These are phyloP conservation scores for Lasius fuliginosus DNA, from an alignment of 2,888 invertebrate genomes.

Conservation along the genomic window DNA sequence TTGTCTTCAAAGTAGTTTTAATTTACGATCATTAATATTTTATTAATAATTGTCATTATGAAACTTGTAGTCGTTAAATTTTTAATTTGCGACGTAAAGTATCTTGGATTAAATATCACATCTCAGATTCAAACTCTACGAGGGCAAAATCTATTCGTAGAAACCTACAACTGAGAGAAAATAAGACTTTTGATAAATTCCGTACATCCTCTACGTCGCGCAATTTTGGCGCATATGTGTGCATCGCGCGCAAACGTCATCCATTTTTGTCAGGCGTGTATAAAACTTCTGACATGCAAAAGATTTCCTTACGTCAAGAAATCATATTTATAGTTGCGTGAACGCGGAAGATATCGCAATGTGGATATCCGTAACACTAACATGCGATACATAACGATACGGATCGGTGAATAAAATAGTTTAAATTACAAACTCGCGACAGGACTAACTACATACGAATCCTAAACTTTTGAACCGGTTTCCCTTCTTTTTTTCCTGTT, in stretches of 20 bases:
- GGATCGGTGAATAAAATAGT: neutral
- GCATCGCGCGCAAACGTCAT: slow-evolving; percentile 46
- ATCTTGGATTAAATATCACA: neutral
- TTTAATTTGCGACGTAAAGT: slow-evolving; percentile 23
- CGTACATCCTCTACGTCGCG: slow-evolving; percentile 20
- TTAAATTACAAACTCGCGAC: neutral
- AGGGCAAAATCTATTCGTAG: neutral
- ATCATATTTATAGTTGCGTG: slow-evolving; percentile 41
- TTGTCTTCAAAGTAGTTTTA: neutral
- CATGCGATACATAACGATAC: neutral
- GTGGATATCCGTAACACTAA: neutral
- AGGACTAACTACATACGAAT: neutral
- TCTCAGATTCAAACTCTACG: neutral
- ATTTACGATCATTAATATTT: neutral
- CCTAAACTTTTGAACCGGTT: neutral
- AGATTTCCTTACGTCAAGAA: slow-evolving; percentile 24
- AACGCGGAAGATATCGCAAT: slow-evolving; percentile 9
- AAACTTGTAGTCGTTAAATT: neutral
- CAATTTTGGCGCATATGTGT: slow-evolving; percentile 33
- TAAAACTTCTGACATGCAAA: slow-evolving; percentile 37
- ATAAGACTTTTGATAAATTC: slow-evolving; percentile 39
- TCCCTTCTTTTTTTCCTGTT: neutral
- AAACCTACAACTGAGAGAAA: neutral
- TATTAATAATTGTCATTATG: slow-evolving; percentile 1
- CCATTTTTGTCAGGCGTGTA: slow-evolving; percentile 35